Evolutionary conservation across 2,888 invertebrate genomes (phyloP).

Genomic region (Xiphydria camelus): DNA sequence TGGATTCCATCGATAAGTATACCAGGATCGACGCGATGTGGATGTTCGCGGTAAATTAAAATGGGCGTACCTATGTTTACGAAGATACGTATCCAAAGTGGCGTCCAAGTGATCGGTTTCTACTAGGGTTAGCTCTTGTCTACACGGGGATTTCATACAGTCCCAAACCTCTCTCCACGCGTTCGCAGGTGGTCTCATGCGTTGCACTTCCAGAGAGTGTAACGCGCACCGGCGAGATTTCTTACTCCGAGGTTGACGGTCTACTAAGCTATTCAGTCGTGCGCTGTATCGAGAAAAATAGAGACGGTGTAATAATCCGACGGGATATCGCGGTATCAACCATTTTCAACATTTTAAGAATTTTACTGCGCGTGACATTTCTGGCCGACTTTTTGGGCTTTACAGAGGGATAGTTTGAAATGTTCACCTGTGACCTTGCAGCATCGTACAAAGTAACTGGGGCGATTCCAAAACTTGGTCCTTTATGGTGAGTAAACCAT

Average conservation of each 20-base stretch:
- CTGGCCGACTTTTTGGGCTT: too few relatives aligned
- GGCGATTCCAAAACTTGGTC: constrained; percentile 80
- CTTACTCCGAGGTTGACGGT: constrained; percentile 81
- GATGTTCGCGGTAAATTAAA: too few relatives aligned
- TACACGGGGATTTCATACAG: constrained; percentile 78
- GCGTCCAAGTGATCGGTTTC: constrained; percentile 82
- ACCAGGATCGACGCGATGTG: too few relatives aligned
- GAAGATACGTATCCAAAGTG: constrained; percentile 85
- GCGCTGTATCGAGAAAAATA: constrained; percentile 64
- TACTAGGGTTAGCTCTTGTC: constrained; percentile 84
- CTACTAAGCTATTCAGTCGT: constrained; percentile 76
- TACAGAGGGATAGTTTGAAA: too few relatives aligned
- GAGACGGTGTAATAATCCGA: too few relatives aligned
- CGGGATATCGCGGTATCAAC: too few relatives aligned
- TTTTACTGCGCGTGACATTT: too few relatives aligned
- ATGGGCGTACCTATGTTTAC: constrained; percentile 80
- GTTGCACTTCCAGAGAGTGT: constrained; percentile 87
- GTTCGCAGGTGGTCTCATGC: constrained; percentile 71
- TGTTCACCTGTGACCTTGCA: constrained; percentile 84
- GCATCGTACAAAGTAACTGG: constrained; percentile 78
- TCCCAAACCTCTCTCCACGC: constrained; percentile 86
- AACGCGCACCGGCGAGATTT: constrained; percentile 87
- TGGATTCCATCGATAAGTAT: background rate
- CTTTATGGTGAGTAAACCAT: constrained; percentile 78
- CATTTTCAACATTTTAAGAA: too few relatives aligned